A percentile compares a stretch with the other conserved stretches of the same genome.
phyloP scores from a whole-genome alignment of 2,797 vertebrate species.

The Miichthys miiuy region DNA sequence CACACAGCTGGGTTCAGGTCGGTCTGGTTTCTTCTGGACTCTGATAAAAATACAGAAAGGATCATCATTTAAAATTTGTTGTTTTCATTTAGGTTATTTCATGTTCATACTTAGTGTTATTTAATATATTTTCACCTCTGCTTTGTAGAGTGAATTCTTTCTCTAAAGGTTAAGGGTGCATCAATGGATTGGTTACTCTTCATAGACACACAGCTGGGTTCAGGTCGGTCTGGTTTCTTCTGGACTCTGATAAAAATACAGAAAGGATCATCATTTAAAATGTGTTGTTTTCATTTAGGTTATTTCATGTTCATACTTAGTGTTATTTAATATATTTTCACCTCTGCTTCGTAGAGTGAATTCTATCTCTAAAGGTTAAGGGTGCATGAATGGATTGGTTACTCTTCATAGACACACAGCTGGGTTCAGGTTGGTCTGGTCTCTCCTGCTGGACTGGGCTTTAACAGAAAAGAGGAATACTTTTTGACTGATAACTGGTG shows the following conservation, averaged over 20 bases:
- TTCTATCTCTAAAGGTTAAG: not conserved
- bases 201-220: not conserved
- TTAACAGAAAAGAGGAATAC: not conserved
- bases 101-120: not conserved
- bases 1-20: not conserved
- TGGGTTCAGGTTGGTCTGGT: not conserved
- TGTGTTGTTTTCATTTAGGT: not conserved
- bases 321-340: not conserved
- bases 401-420: slow-evolving; percentile 1
- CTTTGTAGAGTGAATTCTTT: not conserved
- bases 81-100: not conserved
- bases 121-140: not conserved
- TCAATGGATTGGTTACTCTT: not conserved
- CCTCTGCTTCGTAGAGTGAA: not conserved
- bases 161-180: not conserved
- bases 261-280: not conserved
- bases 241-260: slow-evolving; percentile 1
- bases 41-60: not conserved
- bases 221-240: not conserved
- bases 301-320: not conserved
- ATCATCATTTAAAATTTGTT: not conserved
- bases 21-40: slow-evolving; percentile 6
- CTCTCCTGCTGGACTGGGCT: not conserved
- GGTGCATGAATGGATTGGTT: not conserved
- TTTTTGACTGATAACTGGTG: not conserved